These are phyloP conservation scores for Erpetoichthys calabaricus DNA, from an alignment of 2,797 vertebrate genomes.

Conservation along the genomic window DNA sequence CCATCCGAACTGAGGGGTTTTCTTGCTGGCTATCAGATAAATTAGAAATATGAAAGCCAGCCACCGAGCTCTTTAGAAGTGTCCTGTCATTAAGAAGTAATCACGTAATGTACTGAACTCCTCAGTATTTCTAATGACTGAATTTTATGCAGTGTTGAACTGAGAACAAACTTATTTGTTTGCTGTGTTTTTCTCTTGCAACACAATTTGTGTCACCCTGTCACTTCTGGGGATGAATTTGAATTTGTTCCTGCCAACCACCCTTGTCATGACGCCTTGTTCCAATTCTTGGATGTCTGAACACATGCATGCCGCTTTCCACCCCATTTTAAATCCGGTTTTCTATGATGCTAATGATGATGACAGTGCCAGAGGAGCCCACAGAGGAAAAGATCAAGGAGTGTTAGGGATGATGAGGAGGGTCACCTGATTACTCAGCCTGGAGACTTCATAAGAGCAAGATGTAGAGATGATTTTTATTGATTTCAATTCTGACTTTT, in stretches of 20 bases:
- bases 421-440: slow-evolving; percentile 58
- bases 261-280: slow-evolving; percentile 47
- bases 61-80: too few relatives aligned
- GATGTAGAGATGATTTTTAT: slow-evolving; percentile 36
- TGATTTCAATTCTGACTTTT: too few relatives aligned
- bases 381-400: slow-evolving; percentile 45
- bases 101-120: too few relatives aligned
- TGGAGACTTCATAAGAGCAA: slow-evolving; percentile 56
- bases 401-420: slow-evolving; percentile 63
- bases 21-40: too few relatives aligned
- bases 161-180: slow-evolving; percentile 45
- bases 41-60: too few relatives aligned
- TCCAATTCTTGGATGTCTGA: slow-evolving; percentile 50
- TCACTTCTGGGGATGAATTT: slow-evolving; percentile 52
- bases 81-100: too few relatives aligned
- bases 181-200: slow-evolving; percentile 56
- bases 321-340: slow-evolving; percentile 47
- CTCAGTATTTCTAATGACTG: not conserved
- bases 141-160: slow-evolving; percentile 34
- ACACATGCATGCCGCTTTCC: slow-evolving; percentile 45
- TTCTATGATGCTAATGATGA: slow-evolving; percentile 47
- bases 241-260: slow-evolving; percentile 57
- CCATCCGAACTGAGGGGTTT: too few relatives aligned
- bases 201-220: slow-evolving; percentile 53
- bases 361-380: slow-evolving; percentile 54